These are phyloP conservation scores for Takifugu flavidus DNA, from an alignment of 2,113 vertebrate genomes.

Conservation along the genomic window DNA sequence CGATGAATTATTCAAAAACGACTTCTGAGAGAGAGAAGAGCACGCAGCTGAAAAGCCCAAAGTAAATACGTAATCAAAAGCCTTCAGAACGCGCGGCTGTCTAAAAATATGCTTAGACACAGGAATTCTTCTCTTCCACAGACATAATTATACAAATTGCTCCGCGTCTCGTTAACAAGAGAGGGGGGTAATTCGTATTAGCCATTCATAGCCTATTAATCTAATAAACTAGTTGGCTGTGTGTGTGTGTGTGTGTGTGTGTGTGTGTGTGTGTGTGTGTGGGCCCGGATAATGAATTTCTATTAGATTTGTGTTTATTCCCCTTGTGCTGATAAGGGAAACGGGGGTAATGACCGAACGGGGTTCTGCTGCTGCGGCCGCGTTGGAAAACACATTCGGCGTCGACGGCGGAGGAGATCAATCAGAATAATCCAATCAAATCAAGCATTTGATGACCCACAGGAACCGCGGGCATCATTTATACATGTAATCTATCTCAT, in stretches of 20 bases:
- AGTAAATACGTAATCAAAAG: constrained; percentile 66
- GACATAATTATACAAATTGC: constrained; percentile 77
- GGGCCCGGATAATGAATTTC: constrained; percentile 56
- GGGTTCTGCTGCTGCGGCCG: constrained; percentile 71
- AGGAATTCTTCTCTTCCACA: constrained; percentile 69
- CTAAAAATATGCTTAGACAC: constrained; percentile 74
- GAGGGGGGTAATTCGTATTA: constrained; percentile 75
- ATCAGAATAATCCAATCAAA: constrained; percentile 81
- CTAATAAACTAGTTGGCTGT: constrained; percentile 70
- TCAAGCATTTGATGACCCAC: constrained; percentile 41
- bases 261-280: constrained; percentile 37
- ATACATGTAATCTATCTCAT: constrained; percentile 34
- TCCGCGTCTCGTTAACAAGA: constrained; percentile 72
- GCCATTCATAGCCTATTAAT: constrained; percentile 76
- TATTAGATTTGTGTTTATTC: constrained; percentile 85
- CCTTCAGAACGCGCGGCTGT: constrained; percentile 61
- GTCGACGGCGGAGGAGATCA: constrained; percentile 68
- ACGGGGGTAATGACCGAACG: constrained; percentile 74
- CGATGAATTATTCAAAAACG: constrained; percentile 68
- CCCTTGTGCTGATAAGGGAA: constrained; percentile 80
- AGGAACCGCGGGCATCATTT: constrained; percentile 49
- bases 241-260: constrained; percentile 56
- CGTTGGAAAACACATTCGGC: constrained; percentile 67
- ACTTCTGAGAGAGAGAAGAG: constrained; percentile 57
- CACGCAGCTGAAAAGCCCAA: constrained; percentile 49